phyloP scores from a whole-genome alignment of 2,113 vertebrate genomes.

The Platysteira castanea region DNA sequence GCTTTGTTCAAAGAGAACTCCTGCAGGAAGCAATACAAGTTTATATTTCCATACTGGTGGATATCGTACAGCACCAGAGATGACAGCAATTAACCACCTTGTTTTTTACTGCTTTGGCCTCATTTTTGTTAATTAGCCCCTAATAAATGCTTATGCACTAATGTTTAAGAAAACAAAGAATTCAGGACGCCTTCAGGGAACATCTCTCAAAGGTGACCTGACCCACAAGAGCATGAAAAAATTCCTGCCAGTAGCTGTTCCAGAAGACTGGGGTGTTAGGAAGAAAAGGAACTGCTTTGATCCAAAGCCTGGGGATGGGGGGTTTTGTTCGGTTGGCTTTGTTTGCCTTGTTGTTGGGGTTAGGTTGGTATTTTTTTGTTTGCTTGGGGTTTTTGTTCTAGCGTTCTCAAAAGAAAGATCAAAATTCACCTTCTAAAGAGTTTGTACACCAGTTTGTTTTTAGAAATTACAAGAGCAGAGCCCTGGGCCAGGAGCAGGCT shows the following conservation, averaged over 20 bases:
- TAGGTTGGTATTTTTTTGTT: not conserved
- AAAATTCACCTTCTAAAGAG: not conserved
- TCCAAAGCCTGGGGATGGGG: not conserved
- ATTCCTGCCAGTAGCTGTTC: not conserved
- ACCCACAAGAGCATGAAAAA: not conserved
- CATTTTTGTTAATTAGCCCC: not conserved
- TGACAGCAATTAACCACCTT: not conserved
- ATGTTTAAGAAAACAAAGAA: not conserved
- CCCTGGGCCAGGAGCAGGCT: not conserved
- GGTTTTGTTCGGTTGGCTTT: not conserved
- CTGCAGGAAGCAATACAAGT: not conserved
- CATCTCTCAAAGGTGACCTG: not conserved
- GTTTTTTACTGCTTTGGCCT: not conserved
- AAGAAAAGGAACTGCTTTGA: not conserved
- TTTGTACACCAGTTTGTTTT: not conserved
- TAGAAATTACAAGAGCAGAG: not conserved
- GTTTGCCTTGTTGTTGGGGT: not conserved
- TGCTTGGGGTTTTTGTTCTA: not conserved
- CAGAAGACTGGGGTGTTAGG: not conserved
- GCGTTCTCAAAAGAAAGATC: not conserved
- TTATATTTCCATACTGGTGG: not conserved
- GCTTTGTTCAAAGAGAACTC: not conserved
- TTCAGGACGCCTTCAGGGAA: not conserved
- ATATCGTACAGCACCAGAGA: rapidly evolving
- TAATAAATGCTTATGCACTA: not conserved